Conservation (phyloP, 2,888 invertebrate genomes). For the Malthinus flaveolus region DNA sequence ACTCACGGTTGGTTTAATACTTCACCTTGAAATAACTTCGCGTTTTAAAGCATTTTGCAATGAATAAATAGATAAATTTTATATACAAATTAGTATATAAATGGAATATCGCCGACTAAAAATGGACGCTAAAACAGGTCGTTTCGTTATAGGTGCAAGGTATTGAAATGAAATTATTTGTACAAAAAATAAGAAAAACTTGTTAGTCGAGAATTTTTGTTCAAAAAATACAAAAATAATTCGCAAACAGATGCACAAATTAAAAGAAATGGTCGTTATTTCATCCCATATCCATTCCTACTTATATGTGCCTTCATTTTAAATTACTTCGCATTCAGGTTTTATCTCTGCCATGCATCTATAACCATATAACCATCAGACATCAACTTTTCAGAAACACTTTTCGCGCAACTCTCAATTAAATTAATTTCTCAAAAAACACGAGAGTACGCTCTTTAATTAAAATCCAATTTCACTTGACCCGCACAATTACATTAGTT, state of each 20-base stretch:
- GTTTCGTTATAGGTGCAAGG: too few relatives aligned
- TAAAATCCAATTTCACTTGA: background rate
- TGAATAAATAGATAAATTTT: constrained; percentile 13
- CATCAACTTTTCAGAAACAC: constrained; percentile 4
- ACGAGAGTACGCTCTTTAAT: background rate
- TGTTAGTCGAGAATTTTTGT: background rate
- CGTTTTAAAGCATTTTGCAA: constrained; percentile 27
- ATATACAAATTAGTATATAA: too few relatives aligned
- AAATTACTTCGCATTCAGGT: constrained; percentile 4
- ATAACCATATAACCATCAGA: constrained; percentile 1
- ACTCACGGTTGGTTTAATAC: constrained; percentile 20
- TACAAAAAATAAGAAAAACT: background rate
- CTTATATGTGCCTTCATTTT: constrained; percentile 2
- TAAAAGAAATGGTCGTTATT: constrained; percentile 2
- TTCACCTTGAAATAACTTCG: constrained; percentile 31
- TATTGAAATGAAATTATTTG: background rate
- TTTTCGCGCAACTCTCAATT: constrained; percentile 2
- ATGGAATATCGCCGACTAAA: too few relatives aligned
- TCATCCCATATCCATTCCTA: background rate
- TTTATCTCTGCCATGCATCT: constrained; percentile 2
- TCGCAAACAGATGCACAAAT: constrained; percentile 6
- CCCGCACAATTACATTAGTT: too few relatives aligned
- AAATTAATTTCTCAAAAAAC: background rate
- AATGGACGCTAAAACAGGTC: too few relatives aligned
- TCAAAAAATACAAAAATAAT: constrained; percentile 4